phyloP scores from a whole-genome alignment of 92 coral and sea anemone species.

The Parazoanthus atlanticus region DNA sequence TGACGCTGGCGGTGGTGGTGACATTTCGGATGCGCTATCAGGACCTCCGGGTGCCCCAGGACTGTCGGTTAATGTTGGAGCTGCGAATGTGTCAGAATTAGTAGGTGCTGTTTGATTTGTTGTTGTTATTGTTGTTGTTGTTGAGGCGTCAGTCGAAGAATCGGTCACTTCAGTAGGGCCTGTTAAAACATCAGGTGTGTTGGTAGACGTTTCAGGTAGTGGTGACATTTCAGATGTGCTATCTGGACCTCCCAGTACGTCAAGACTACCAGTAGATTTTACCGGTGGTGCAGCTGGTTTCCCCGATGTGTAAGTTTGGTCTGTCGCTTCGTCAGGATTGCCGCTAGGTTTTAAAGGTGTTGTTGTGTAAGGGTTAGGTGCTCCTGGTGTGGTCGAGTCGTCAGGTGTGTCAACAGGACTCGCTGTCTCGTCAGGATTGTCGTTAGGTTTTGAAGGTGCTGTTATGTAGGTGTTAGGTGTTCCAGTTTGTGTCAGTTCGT shows the following conservation, averaged over 20 bases:
- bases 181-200: background rate
- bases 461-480: background rate
- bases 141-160: background rate
- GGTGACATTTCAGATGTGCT: slow-evolving; percentile 10
- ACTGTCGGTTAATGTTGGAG: background rate
- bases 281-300: background rate
- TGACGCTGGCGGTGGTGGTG: background rate
- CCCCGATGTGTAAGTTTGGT: background rate
- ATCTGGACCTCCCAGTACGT: background rate
- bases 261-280: background rate
- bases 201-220: background rate
- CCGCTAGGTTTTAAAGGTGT: too few relatives aligned
- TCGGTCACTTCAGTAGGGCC: background rate
- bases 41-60: background rate
- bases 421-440: background rate
- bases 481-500: background rate
- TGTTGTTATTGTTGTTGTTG: background rate
- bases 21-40: background rate
- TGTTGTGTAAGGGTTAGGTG: background rate
- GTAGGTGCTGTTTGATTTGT: background rate
- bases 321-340: background rate
- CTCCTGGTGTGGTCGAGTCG: background rate
- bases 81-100: background rate
- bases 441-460: background rate
- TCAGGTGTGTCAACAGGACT: too few relatives aligned